These are phyloP conservation scores for Drosophila obscura DNA, from an alignment of 1,140 invertebrate genomes.

Conservation along the genomic window DNA sequence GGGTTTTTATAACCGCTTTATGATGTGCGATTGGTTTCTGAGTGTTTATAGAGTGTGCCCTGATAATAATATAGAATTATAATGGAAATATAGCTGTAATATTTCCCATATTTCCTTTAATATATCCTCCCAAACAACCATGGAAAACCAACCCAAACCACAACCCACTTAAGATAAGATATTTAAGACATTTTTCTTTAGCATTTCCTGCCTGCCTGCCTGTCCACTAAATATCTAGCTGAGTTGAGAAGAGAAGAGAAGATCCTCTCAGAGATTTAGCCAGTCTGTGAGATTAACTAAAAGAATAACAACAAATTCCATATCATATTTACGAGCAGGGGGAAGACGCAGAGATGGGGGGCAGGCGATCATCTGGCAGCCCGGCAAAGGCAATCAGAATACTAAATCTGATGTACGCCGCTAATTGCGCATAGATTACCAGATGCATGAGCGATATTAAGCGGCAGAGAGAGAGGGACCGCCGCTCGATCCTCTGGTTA, in stretches of 20 bases:
- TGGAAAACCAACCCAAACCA: neutral
- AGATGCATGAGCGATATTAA: conserved; percentile 76
- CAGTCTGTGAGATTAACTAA: conserved; percentile 15
- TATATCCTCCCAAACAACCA: too few relatives aligned
- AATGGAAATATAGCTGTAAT: too few relatives aligned
- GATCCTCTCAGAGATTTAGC: too few relatives aligned
- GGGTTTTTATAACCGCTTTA: conserved; percentile 16
- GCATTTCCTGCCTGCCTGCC: conserved; percentile 40
- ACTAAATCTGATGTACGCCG: conserved; percentile 78
- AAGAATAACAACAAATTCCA: conserved; percentile 44
- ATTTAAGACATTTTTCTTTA: conserved; percentile 4
- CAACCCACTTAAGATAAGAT: conserved; percentile 2
- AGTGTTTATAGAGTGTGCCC: neutral
- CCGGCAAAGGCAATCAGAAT: conserved; percentile 72
- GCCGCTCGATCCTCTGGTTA: neutral
- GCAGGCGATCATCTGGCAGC: conserved; percentile 1
- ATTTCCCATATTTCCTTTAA: too few relatives aligned
- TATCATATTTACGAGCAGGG: conserved; percentile 68
- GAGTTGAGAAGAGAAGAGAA: conserved; percentile 11
- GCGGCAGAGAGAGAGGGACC: conserved; percentile 12
- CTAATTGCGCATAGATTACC: conserved; percentile 82
- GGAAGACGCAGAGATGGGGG: neutral
- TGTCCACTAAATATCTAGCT: conserved; percentile 46
- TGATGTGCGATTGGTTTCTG: conserved; percentile 14
- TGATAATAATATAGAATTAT: too few relatives aligned